Evolutionary conservation across 1,140 invertebrate species (phyloP), one percentile per base, ranked within the genome.

Genomic region (Drosophila mauritiana): DNA sequence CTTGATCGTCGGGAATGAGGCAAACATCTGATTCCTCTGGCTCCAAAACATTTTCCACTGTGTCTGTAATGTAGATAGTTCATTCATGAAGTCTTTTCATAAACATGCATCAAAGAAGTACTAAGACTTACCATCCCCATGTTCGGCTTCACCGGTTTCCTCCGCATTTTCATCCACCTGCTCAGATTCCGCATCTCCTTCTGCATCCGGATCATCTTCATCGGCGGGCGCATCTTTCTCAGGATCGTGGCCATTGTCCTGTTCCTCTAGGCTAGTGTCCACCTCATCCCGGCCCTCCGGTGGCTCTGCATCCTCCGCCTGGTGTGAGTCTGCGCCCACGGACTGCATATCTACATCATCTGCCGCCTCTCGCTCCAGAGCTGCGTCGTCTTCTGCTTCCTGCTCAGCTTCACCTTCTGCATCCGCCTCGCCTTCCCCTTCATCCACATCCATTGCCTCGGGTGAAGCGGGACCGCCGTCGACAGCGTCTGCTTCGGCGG

Each of bases 1-100:
- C 94, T 0, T 93, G 94, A 49, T 92, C 90, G 43, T 92, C 91
- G 10, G 91, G 91, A 55, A 92, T 92, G 5, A 92, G 85, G 20
- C 91, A 92, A 54, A 92, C 89, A 58, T 92, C 91, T 0, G 91
- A 92, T 53, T 92, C 91, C 48, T 92, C 91, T 0, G 90, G 91
- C 42, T 92, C 91, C 43, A 92, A 55, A 0, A 92, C 91, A 61
- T 91, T 91, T 22, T 92, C 91, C 13, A 91, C 91, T 10, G 88
- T 85, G 31, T 90, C 84, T 85, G 20, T 25, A 22, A 49, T 11
- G 13, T 17, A 2, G 1, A 8, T n/a, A 25, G 11, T 11, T 13
- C 3, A 25, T 4, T 22, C 22, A 15, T 22, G 3, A 37, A 12
- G 3, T 1, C 6, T 6, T 15, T 37, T 13, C 8, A 20, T 12